phyloP scores from a whole-genome alignment of 92 coral and sea anemone genomes.

The Zoanthus gigantus region DNA sequence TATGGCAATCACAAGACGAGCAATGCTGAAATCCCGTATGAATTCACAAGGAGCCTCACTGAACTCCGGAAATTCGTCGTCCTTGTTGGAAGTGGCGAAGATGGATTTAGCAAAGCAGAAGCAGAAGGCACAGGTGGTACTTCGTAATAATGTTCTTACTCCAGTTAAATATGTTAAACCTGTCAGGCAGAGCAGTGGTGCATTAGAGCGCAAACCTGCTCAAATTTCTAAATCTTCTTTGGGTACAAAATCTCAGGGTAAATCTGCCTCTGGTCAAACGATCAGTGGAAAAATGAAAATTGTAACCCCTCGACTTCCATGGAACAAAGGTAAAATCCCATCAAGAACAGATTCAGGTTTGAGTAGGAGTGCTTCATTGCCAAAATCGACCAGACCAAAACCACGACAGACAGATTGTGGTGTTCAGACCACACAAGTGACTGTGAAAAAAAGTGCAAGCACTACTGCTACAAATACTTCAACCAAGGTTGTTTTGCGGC shows the following conservation, averaged over 20 bases:
- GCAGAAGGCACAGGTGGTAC: slow-evolving; percentile 99
- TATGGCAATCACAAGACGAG: slow-evolving; percentile 91
- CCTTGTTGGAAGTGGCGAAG: slow-evolving; percentile 91
- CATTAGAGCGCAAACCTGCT: slow-evolving; percentile 32
- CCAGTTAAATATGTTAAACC: slow-evolving; percentile 89
- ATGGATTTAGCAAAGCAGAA: slow-evolving; percentile 90
- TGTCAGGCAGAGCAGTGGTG: slow-evolving; percentile 76
- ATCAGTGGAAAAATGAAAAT: slow-evolving; percentile 76
- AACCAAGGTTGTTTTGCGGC: slow-evolving; percentile 72
- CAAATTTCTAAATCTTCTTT: slow-evolving; percentile 6
- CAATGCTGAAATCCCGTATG: slow-evolving; percentile 84
- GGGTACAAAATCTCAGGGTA: slow-evolving; percentile 54
- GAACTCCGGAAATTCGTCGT: slow-evolving; percentile 39
- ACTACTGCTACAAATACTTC: slow-evolving; percentile 44
- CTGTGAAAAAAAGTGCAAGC: slow-evolving; percentile 23
- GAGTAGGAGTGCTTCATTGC: slow-evolving; percentile 47
- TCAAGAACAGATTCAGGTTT: slow-evolving; percentile 85
- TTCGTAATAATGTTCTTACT: slow-evolving; percentile 74
- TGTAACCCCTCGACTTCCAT: slow-evolving; percentile 89
- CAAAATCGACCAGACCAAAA: slow-evolving; percentile 60
- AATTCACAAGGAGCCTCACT: slow-evolving; percentile 61
- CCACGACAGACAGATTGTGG: slow-evolving; percentile 58
- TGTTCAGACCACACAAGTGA: slow-evolving; percentile 46
- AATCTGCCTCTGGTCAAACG: slow-evolving; percentile 61
- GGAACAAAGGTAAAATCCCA: slow-evolving; percentile 75